phyloP scores from a whole-genome alignment of 2,797 vertebrate genomes.

The Myotis vivesi region DNA sequence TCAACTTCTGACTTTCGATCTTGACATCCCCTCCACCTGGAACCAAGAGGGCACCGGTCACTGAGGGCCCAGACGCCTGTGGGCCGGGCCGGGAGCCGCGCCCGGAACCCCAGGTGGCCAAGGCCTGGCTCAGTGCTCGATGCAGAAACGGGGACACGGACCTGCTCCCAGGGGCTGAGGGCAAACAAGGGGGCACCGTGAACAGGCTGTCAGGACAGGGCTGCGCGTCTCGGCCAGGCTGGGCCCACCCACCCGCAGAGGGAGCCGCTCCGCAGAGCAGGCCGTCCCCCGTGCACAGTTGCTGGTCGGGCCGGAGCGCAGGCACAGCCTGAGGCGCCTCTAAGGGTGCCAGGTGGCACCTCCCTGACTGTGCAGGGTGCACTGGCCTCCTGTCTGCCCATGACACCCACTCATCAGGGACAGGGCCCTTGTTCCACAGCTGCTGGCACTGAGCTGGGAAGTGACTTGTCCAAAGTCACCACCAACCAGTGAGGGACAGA shows the following conservation, averaged over 20 bases:
- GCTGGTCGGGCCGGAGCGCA: background rate
- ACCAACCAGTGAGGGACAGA: no score
- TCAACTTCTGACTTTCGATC: conserved; percentile 93
- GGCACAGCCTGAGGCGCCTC: background rate
- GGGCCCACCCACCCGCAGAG: background rate
- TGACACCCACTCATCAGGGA: rapidly evolving
- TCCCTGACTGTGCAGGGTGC: rapidly evolving
- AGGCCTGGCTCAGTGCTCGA: background rate
- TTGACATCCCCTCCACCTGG: conserved; percentile 92
- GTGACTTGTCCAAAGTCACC: background rate
- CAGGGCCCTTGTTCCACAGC: background rate
- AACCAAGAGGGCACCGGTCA: background rate
- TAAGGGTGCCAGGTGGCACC: rapidly evolving
- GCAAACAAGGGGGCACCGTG: background rate
- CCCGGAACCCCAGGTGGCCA: background rate
- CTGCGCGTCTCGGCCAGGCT: background rate
- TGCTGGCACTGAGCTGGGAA: background rate
- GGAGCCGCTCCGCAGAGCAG: background rate
- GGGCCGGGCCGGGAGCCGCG: background rate
- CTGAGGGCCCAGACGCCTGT: rapidly evolving
- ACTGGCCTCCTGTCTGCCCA: background rate
- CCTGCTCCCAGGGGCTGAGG: background rate
- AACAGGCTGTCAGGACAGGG: background rate
- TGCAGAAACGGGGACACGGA: background rate
- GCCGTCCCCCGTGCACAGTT: rapidly evolving